Percentiles rank a stretch among this genome's conserved stretches.
Conservation (phyloP, 35 echinoderm and acorn worm species). For the Lytechinus variegatus region DNA sequence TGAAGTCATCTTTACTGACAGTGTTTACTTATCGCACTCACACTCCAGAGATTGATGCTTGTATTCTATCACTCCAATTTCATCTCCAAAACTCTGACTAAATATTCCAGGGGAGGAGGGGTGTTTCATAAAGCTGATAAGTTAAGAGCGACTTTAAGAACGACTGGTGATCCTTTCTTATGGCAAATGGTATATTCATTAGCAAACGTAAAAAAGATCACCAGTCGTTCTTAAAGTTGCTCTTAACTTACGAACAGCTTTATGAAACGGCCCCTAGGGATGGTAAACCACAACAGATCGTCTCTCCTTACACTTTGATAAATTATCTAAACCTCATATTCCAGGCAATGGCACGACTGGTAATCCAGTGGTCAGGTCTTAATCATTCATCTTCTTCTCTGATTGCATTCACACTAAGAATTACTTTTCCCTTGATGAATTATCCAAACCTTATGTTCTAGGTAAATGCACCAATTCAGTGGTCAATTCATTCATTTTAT, state of each 20-base stretch:
- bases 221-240: too few species aligned
- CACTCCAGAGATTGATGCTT: not conserved
- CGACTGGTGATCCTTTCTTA: too few species aligned
- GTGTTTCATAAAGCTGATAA: too few species aligned
- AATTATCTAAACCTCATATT: not conserved
- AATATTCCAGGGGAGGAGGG: not conserved
- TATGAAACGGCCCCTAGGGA: too few species aligned
- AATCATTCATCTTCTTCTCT: not conserved
- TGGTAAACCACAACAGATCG: not conserved
- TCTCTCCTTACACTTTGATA: not conserved
- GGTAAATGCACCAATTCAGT: too few species aligned
- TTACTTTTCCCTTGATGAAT: too few species aligned
- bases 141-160: too few species aligned
- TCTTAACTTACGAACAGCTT: too few species aligned
- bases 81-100: not conserved
- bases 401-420: not conserved
- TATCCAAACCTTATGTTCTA: too few species aligned
- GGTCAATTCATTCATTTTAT: too few species aligned
- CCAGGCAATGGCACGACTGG: not conserved
- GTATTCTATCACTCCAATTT: not conserved
- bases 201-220: too few species aligned
- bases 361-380: not conserved
- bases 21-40: not conserved
- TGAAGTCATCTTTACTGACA: not conserved
- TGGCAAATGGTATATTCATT: too few species aligned